Base-by-base conservation (phyloP, 2,797 vertebrate genomes). In the Labeo calbasu region DNA sequence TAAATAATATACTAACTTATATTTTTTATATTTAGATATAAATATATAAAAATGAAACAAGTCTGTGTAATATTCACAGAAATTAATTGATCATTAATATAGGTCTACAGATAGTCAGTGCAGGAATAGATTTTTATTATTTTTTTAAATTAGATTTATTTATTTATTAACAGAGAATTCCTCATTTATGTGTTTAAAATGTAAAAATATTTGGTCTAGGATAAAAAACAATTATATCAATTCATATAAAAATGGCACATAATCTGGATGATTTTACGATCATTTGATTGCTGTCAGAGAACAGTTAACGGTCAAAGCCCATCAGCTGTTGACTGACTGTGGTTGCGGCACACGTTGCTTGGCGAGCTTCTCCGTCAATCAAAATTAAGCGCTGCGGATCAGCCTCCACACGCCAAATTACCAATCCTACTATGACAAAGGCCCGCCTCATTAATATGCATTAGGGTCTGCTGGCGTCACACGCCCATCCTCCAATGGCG, bases 291-390 rank as follows among this genome's bases (percentile, higher is more conserved):
- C 57, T 77, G 36, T 63, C 40, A 43, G 28, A 28, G 72, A 75
- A 75, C 72, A 36, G 11, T 50, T 25, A 36, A 15, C 2, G 28
- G 53, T 76, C 55, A 17, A 88, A 91, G 91, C 57, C 23, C 57
- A 59, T 59, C 57, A 23, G n/a, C 11, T 25, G 40, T 43, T 43
- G 7, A 43, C 40, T 43, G 40, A 43, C 87, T 87, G 83, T 32
- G 87, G 89, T 90, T 59, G 85, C 23, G 82, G 19, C 11, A 57
- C 55, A 36, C 50, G 28, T 14, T 63, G 86, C 79, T 94, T 91
- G 91, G 93, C 76, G 75, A 83, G 14, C 6, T 71, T 75, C 46
- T 70, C 90, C 86, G 93, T 92, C 92, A 89, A 88, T 94, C 91
- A 90, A 19, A 73, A 81, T 89, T 28, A 90, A 87, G 59, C 23